Evolutionary conservation across 2,113 vertebrate species (phyloP).

Genomic region (Lagenorhynchus albirostris): DNA sequence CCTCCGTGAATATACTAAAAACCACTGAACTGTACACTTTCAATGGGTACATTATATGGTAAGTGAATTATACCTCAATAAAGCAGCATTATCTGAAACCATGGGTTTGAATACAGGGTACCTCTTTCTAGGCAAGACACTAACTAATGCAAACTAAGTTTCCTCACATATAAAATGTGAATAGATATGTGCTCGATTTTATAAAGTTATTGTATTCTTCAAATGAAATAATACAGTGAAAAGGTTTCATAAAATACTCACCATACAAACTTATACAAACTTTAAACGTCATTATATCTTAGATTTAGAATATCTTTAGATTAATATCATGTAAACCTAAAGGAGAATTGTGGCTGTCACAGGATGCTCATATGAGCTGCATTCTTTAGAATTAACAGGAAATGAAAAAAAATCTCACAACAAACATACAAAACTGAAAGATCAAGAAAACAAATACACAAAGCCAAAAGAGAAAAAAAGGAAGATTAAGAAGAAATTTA

Average conservation of each 20-base stretch:
- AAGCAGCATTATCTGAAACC: neutral
- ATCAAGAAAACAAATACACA: neutral
- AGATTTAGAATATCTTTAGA: neutral
- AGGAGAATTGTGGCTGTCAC: neutral
- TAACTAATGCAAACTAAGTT: neutral
- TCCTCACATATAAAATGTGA: neutral
- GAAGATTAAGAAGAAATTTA: neutral
- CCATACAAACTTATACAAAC: neutral
- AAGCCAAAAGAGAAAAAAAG: neutral
- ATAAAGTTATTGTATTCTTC: neutral
- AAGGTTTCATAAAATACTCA: constrained; percentile 13
- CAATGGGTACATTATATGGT: neutral
- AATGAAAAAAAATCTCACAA: neutral
- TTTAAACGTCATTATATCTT: neutral
- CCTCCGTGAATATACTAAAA: neutral
- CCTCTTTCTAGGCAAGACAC: neutral
- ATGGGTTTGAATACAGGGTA: neutral
- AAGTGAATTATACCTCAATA: neutral
- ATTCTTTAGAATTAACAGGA: neutral
- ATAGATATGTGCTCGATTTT: neutral
- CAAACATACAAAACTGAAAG: neutral
- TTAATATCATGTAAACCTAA: neutral
- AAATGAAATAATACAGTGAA: neutral
- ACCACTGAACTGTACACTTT: neutral
- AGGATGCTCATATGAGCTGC: neutral